Conservation (phyloP, 2,113 vertebrate species). For the Gymnorhina tibicen region DNA sequence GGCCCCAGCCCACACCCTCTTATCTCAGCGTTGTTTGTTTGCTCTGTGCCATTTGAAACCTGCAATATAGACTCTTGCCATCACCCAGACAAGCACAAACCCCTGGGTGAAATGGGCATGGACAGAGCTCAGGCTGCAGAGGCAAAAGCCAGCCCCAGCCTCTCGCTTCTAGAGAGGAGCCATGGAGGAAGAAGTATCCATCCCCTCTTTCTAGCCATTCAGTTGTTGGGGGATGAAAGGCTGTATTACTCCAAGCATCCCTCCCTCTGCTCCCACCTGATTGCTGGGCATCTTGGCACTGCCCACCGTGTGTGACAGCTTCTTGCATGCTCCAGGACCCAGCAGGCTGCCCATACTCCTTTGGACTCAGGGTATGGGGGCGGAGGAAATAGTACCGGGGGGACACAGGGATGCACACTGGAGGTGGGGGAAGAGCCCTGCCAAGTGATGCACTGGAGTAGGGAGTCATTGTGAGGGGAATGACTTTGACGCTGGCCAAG, state of each 20-base stretch:
- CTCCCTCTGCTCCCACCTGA: background rate
- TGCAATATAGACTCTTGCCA: background rate
- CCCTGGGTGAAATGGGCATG: background rate
- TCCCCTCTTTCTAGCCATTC: background rate
- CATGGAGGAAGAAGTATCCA: background rate
- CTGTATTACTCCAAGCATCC: background rate
- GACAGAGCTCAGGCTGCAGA: background rate
- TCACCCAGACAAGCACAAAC: background rate
- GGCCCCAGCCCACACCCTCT: background rate
- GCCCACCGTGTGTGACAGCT: fast-evolving
- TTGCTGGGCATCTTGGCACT: background rate
- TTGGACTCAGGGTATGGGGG: background rate
- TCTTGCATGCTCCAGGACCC: background rate
- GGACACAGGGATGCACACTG: fast-evolving
- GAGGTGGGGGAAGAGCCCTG: background rate
- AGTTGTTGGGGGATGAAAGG: background rate
- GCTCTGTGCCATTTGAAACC: background rate
- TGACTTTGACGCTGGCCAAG: background rate
- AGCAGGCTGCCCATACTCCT: background rate
- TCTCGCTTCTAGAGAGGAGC: background rate
- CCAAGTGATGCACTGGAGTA: background rate
- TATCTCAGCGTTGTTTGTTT: background rate
- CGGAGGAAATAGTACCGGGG: fast-evolving
- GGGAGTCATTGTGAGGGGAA: background rate
- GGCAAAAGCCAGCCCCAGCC: background rate